These are phyloP conservation scores for Pogonomyrmex californicus DNA, from an alignment of 1,140 invertebrate genomes.

Conservation along the genomic window DNA sequence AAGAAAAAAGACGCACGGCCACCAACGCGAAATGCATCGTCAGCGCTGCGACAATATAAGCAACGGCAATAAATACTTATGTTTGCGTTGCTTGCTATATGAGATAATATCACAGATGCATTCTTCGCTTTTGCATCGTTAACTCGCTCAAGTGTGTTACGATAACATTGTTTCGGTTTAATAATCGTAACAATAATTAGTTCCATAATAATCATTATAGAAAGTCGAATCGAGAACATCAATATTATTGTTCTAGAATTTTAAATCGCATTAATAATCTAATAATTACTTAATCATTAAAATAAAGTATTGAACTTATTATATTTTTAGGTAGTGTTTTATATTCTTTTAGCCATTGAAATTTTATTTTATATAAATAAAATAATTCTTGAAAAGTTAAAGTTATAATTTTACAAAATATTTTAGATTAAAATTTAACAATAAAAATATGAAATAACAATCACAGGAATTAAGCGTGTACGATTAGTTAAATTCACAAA, in stretches of 20 bases:
- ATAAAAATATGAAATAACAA: not conserved
- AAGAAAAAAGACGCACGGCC: not conserved
- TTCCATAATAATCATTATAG: constrained; percentile 15
- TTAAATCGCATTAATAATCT: not conserved
- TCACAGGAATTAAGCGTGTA: not conserved
- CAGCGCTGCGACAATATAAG: constrained; percentile 39
- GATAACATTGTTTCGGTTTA: constrained; percentile 9
- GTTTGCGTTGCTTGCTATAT: constrained; percentile 15
- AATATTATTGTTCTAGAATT: not conserved
- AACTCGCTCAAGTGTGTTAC: constrained; percentile 19
- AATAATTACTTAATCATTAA: constrained; percentile 2
- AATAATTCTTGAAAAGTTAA: not conserved
- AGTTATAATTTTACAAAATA: not conserved
- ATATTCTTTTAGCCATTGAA: not conserved
- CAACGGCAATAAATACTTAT: constrained; percentile 52
- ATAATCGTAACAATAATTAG: constrained; percentile 44
- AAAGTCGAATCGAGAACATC: not conserved
- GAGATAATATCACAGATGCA: constrained; percentile 24
- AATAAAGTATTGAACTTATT: constrained; percentile 17
- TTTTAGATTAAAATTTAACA: not conserved
- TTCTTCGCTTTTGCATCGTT: constrained; percentile 35
- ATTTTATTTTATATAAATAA: not conserved
- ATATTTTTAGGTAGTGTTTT: not conserved
- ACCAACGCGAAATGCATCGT: constrained; percentile 34
- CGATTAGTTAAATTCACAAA: not conserved